These are phyloP conservation scores for Eremobia ochroleuca DNA, from an alignment of 2,888 invertebrate species.

Conservation along the genomic window DNA sequence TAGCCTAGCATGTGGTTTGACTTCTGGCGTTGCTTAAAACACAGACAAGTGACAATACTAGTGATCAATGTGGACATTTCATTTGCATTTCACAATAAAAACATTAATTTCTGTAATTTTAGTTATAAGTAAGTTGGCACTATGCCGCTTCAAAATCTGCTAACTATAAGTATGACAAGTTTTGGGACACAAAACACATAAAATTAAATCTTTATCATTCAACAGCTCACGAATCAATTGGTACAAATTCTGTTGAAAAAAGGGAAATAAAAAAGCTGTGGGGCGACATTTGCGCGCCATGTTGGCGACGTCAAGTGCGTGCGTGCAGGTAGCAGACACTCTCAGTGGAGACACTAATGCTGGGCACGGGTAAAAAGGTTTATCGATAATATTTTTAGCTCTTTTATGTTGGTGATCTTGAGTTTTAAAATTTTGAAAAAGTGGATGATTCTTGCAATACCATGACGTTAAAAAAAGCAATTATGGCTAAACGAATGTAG, in stretches of 20 bases:
- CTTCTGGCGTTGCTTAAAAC: neutral
- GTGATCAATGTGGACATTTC: neutral
- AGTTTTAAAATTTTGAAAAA: neutral
- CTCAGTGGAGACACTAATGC: conserved; percentile 61
- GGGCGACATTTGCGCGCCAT: conserved; percentile 77
- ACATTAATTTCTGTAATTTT: neutral
- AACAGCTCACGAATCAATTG: conserved; percentile 65
- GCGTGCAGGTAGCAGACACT: conserved; percentile 75
- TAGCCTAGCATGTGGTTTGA: neutral
- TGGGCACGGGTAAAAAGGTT: conserved; percentile 9
- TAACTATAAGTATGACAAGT: neutral
- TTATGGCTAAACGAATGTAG: too few species aligned
- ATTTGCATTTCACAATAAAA: neutral
- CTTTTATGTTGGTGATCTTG: neutral
- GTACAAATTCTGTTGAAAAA: conserved; percentile 69
- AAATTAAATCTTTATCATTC: conserved; percentile 62
- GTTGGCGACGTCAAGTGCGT: conserved; percentile 79
- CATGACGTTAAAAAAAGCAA: neutral
- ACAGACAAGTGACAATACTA: neutral
- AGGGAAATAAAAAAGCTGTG: conserved; percentile 55
- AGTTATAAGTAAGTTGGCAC: neutral
- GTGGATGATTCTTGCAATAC: neutral
- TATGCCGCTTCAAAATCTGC: neutral
- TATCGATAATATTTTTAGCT: neutral
- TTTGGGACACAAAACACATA: conserved; percentile 9